These are phyloP conservation scores for Danionella cerebrum DNA, from an alignment of 2,113 vertebrate genomes.

Conservation along the genomic window DNA sequence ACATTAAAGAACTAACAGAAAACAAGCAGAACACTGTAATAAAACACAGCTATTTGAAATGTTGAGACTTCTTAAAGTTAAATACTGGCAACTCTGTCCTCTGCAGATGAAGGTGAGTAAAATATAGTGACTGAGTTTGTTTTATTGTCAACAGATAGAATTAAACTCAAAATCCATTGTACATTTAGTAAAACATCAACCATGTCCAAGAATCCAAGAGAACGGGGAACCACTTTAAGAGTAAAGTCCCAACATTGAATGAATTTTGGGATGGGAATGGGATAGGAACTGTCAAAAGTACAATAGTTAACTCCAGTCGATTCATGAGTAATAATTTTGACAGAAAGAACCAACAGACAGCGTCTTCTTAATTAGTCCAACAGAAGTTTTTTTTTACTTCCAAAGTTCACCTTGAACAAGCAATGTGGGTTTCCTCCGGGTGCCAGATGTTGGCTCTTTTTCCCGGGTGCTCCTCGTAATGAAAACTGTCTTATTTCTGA, in stretches of 20 bases:
- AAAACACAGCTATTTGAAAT: no score
- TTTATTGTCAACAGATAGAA: background rate
- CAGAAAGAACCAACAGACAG: background rate
- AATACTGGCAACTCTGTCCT: background rate
- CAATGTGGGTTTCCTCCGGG: conserved; percentile 60
- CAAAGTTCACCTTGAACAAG: conserved; percentile 66
- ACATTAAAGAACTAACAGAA: no score
- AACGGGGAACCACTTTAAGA: no score
- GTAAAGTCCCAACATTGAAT: no score
- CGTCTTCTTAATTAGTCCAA: background rate
- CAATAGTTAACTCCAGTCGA: background rate
- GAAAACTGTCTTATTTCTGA: conserved; percentile 72
- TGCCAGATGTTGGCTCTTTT: conserved; percentile 38
- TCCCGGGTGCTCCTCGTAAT: conserved; percentile 57
- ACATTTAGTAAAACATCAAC: no score
- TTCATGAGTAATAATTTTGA: background rate
- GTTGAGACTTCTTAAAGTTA: background rate
- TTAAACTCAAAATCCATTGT: background rate
- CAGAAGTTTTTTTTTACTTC: conserved; percentile 32
- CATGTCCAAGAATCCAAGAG: no score
- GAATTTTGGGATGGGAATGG: no score
- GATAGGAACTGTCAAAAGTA: no score
- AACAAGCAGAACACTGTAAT: no score
- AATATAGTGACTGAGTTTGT: background rate
- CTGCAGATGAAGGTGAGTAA: background rate